Evolutionary conservation across 2,888 invertebrate genomes (phyloP).

Genomic region (Melinaea marsaeus): DNA sequence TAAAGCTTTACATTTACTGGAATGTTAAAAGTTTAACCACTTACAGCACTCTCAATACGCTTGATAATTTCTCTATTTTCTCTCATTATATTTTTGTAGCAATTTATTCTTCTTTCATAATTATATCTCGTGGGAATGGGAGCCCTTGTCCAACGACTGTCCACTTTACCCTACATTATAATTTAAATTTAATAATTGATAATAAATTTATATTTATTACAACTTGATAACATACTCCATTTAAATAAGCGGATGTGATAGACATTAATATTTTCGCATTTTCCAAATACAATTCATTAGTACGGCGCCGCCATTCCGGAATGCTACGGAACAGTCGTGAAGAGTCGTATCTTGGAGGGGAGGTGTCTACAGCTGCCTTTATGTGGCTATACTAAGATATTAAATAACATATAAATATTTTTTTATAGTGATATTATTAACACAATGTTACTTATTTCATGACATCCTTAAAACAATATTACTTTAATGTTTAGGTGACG

Average conservation of each 20-base stretch:
- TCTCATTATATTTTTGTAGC: constrained; percentile 32
- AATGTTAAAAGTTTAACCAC: constrained; percentile 23
- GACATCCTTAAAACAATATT: too few species aligned
- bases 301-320: constrained; percentile 26
- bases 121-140: constrained; percentile 34
- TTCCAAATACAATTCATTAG: constrained; percentile 28
- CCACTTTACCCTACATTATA: constrained; percentile 53
- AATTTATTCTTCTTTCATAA: constrained; percentile 39
- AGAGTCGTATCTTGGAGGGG: constrained; percentile 39
- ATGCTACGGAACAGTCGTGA: constrained; percentile 25
- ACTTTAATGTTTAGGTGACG: too few species aligned
- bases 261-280: constrained; percentile 43
- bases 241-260: constrained; percentile 43
- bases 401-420: neutral
- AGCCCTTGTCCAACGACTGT: constrained; percentile 46
- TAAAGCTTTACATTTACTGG: neutral
- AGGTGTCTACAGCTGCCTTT: constrained; percentile 43
- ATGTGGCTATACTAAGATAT: constrained; percentile 39
- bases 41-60: constrained; percentile 43
- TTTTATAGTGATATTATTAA: neutral
- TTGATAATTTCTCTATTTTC: constrained; percentile 47
- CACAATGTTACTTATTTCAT: neutral
- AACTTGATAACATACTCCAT: constrained; percentile 38
- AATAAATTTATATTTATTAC: neutral
- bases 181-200: too few species aligned